Evolutionary conservation across 2,113 vertebrate species (phyloP).

Genomic region (Lophius piscatorius): DNA sequence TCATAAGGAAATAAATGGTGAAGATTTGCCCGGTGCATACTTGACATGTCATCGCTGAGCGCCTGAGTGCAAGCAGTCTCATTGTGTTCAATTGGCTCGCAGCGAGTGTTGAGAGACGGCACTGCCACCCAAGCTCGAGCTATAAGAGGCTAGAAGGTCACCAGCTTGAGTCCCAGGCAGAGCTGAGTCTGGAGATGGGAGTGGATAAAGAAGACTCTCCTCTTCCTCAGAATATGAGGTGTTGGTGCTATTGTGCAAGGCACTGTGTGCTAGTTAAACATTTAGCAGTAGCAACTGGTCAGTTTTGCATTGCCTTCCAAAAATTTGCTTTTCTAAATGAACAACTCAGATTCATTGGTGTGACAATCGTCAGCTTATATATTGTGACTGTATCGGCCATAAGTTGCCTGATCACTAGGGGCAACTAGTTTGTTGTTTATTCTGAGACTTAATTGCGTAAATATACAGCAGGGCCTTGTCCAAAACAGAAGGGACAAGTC

Average conservation of each 20-base stretch:
- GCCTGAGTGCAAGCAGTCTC: slow-evolving; percentile 39
- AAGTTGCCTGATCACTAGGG: neutral
- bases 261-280: neutral
- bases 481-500: neutral
- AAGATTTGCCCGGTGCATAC: slow-evolving; percentile 56
- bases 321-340: too few relatives aligned
- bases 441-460: neutral
- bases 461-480: too few relatives aligned
- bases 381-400: too few relatives aligned
- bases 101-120: slow-evolving; percentile 45
- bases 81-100: slow-evolving; percentile 38
- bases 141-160: slow-evolving; percentile 13
- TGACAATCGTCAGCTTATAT: too few relatives aligned
- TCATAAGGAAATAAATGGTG: slow-evolving; percentile 52
- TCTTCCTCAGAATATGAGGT: neutral
- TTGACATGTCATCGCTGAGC: slow-evolving; percentile 48
- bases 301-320: too few relatives aligned
- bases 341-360: too few relatives aligned
- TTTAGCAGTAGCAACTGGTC: neutral
- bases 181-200: neutral
- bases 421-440: neutral
- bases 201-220: neutral
- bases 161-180: slow-evolving; percentile 16
- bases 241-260: slow-evolving; percentile 5
- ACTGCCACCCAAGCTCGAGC: slow-evolving; percentile 37